phyloP scores from a whole-genome alignment of 2,113 vertebrate species.

The Tachysurus vachellii region DNA sequence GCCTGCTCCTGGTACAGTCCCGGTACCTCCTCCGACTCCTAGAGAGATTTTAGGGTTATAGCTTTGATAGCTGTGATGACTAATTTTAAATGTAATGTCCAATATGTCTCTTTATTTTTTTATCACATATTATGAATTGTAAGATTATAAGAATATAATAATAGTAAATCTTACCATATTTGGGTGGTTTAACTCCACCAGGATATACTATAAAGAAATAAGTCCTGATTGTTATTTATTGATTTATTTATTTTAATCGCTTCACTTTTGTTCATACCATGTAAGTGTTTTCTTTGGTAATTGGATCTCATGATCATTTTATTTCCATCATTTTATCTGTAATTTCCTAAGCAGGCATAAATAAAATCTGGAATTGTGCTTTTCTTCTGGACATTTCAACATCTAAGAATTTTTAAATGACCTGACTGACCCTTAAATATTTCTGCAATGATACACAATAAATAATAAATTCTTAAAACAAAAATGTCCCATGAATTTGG shows the following conservation, averaged over 20 bases:
- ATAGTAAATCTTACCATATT: constrained; percentile 40
- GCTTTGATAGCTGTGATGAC: background rate
- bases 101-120: background rate
- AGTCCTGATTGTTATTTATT: background rate
- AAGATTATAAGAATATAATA: background rate
- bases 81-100: background rate
- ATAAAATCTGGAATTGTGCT: background rate
- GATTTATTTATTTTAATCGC: background rate
- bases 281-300: background rate
- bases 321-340: background rate
- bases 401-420: background rate
- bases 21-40: constrained; percentile 12
- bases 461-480: background rate
- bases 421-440: background rate
- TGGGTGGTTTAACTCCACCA: constrained; percentile 43
- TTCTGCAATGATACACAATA: background rate
- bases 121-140: background rate
- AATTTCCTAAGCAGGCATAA: background rate
- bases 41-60: background rate
- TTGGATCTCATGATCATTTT: background rate
- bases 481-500: background rate
- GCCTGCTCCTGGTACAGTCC: background rate
- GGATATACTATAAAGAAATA: constrained; percentile 32
- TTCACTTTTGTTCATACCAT: background rate
- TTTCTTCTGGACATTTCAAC: background rate